These are phyloP conservation scores for Cerastoderma edule DNA, from an alignment of 2,888 invertebrate species.

Conservation along the genomic window DNA sequence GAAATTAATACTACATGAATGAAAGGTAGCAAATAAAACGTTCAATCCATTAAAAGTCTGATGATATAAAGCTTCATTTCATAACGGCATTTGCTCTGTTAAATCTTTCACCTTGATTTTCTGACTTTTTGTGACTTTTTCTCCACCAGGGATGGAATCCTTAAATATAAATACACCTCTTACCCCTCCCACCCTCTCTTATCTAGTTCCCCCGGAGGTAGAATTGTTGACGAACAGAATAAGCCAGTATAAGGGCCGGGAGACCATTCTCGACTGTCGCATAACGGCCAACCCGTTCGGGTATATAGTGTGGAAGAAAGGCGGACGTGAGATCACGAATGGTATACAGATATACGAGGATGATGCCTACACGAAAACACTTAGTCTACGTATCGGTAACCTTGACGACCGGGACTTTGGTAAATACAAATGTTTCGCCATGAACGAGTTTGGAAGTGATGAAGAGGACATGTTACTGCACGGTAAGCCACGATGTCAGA, in stretches of 20 bases:
- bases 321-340: conserved; percentile 69
- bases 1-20: no score
- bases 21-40: no score
- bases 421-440: conserved; percentile 72
- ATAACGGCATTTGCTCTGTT: no score
- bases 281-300: conserved; percentile 80
- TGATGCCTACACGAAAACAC: conserved; percentile 72
- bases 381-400: conserved; percentile 71
- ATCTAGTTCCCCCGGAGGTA: conserved; percentile 80
- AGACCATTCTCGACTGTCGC: conserved; percentile 81
- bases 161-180: neutral
- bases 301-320: conserved; percentile 75
- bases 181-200: neutral
- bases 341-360: conserved; percentile 75
- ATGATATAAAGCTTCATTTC: no score
- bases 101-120: no score
- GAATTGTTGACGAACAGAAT: conserved; percentile 75
- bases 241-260: conserved; percentile 76
- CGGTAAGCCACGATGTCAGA: no score
- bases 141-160: no score
- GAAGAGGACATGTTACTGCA: conserved; percentile 68
- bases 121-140: no score
- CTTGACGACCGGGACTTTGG: conserved; percentile 73
- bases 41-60: no score
- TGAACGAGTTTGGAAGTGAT: conserved; percentile 72